Percentiles rank a stretch among this genome's conserved stretches.
phyloP scores from a whole-genome alignment of 2,113 vertebrate genomes.

The Lanius collurio region DNA sequence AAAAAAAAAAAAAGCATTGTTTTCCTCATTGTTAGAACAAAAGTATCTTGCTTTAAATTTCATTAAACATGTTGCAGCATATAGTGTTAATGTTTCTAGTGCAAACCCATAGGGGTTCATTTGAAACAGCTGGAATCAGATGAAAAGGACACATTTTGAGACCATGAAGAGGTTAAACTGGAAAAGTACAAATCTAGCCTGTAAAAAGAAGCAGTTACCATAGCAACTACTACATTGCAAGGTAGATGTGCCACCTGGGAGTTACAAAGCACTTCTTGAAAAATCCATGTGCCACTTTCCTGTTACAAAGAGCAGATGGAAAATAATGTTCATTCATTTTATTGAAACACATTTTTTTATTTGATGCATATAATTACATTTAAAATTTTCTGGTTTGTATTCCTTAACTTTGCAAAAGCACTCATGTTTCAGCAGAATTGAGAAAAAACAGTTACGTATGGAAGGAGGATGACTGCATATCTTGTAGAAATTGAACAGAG shows the following conservation, averaged over 20 bases:
- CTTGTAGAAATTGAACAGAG: neutral
- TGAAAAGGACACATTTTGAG: conserved; percentile 11
- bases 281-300: conserved; percentile 26
- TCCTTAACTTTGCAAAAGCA: conserved; percentile 6
- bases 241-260: conserved; percentile 45
- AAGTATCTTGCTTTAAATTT: neutral
- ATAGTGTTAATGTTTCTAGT: neutral
- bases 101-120: neutral
- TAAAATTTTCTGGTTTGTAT: neutral
- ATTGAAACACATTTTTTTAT: neutral
- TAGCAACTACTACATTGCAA: conserved; percentile 29
- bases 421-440: neutral
- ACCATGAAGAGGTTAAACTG: conserved; percentile 53
- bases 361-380: conserved; percentile 1
- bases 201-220: conserved; percentile 58
- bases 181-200: conserved; percentile 27
- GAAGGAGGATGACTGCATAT: neutral
- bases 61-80: neutral
- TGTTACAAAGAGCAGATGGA: conserved; percentile 49
- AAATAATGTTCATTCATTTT: conserved; percentile 2
- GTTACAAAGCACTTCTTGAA: conserved; percentile 59
- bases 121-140: conserved; percentile 2
- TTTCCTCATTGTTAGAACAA: neutral
- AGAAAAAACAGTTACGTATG: neutral
- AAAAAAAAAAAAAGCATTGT: neutral